These are phyloP conservation scores for Uropetala carovei DNA, from an alignment of 2,888 invertebrate genomes.

Conservation along the genomic window DNA sequence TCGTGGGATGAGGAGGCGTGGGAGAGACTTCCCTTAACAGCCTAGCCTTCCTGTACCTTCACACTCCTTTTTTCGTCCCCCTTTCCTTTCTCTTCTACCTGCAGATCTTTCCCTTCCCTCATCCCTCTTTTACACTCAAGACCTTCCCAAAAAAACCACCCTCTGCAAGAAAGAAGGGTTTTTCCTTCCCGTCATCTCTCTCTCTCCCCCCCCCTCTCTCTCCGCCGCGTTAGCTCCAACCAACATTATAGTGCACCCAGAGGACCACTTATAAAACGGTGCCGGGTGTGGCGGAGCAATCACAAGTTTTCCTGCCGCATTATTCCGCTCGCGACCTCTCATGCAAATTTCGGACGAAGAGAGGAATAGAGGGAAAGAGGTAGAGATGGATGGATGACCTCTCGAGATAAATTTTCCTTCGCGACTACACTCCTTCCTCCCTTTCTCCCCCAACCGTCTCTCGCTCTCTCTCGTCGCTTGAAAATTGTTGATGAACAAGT, in stretches of 20 bases:
- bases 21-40: too few relatives aligned
- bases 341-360: constrained; percentile 8
- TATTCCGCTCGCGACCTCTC: neutral
- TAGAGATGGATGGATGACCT: neutral
- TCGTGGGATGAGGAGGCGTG: neutral
- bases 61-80: too few relatives aligned
- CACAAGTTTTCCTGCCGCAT: neutral
- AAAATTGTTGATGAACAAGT: constrained; percentile 24
- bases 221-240: neutral
- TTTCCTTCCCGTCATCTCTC: too few relatives aligned
- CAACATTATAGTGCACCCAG: constrained; percentile 10
- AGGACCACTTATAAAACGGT: neutral
- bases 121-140: too few relatives aligned
- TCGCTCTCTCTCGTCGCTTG: neutral
- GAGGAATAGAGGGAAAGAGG: neutral
- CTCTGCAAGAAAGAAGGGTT: neutral
- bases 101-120: too few relatives aligned
- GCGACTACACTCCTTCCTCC: too few relatives aligned
- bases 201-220: neutral
- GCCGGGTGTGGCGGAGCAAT: neutral
- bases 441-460: too few relatives aligned
- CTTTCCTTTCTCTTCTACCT: too few relatives aligned
- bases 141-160: too few relatives aligned
- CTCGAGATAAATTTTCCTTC: neutral
- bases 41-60: too few relatives aligned